A percentile compares a stretch with the other conserved stretches of the same genome.
These are phyloP conservation scores for Oxyteleia sp. DNA, from an alignment of 2,888 invertebrate species.

Conservation along the genomic window DNA sequence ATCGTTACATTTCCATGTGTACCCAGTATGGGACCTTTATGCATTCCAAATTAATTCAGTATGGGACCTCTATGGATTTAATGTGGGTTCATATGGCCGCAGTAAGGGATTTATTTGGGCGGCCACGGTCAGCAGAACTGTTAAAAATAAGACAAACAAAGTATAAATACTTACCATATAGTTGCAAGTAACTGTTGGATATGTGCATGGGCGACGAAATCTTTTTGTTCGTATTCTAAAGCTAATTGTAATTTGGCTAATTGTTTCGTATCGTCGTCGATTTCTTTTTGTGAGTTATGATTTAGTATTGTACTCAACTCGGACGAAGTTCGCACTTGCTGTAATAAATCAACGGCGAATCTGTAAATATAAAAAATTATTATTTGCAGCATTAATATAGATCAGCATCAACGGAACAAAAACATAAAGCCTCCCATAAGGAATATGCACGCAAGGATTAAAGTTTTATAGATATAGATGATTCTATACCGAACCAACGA, in stretches of 20 bases:
- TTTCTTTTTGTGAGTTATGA: slow-evolving; percentile 95
- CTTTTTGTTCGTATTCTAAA: slow-evolving; percentile 97
- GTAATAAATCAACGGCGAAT: slow-evolving; percentile 96
- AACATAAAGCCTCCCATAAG: too few relatives aligned
- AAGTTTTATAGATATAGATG: slow-evolving; percentile 53
- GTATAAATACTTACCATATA: slow-evolving; percentile 89
- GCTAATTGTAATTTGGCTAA: slow-evolving; percentile 96
- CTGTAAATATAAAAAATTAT: slow-evolving; percentile 70
- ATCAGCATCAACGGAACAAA: too few relatives aligned
- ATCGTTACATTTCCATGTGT: too few relatives aligned
- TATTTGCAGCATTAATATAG: too few relatives aligned
- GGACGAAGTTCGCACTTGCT: slow-evolving; percentile 96
- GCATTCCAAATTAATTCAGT: too few relatives aligned
- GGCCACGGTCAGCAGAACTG: too few relatives aligned
- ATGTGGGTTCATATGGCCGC: too few relatives aligned
- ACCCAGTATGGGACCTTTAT: too few relatives aligned
- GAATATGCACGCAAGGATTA: slow-evolving; percentile 89
- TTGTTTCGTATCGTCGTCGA: slow-evolving; percentile 73
- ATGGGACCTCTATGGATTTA: too few relatives aligned
- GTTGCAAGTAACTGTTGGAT: slow-evolving; percentile 95
- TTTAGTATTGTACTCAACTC: slow-evolving; percentile 98
- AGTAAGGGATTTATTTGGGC: too few relatives aligned
- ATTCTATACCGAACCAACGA: background rate
- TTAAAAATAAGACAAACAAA: too few relatives aligned
- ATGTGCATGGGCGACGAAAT: slow-evolving; percentile 98